These are phyloP conservation scores for Pocillopora verrucosa DNA, from an alignment of 64 coral and sea anemone species.

Conservation along the genomic window DNA sequence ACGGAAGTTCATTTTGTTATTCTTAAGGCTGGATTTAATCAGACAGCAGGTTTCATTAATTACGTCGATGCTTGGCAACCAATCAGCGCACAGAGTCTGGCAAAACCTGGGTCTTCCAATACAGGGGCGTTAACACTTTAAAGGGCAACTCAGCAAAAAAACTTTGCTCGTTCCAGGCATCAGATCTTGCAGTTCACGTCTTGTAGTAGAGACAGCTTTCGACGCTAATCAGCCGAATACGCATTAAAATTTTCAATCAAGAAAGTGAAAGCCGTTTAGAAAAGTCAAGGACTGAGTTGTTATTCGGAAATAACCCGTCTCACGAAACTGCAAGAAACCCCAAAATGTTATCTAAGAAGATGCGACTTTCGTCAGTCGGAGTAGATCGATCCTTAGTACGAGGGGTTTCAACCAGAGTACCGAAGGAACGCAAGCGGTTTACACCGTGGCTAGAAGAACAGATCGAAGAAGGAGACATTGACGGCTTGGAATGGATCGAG, in stretches of 20 bases:
- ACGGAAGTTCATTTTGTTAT: conserved; percentile 10
- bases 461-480: conserved; percentile 43
- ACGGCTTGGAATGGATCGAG: conserved; percentile 76
- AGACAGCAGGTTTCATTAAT: not conserved
- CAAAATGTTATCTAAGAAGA: conserved; percentile 18
- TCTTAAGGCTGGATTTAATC: not conserved
- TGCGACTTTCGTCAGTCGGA: not conserved
- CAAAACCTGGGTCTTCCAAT: not conserved
- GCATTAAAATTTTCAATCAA: not conserved
- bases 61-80: conserved; percentile 3
- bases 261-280: conserved; percentile 21
- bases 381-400: conserved; percentile 15
- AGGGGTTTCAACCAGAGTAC: not conserved
- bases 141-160: conserved; percentile 4
- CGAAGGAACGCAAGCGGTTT: conserved; percentile 64
- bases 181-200: not conserved
- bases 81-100: not conserved
- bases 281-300: conserved; percentile 3
- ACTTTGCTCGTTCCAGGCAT: not conserved
- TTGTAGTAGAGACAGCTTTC: not conserved
- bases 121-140: conserved; percentile 4
- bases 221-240: not conserved
- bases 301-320: not conserved
- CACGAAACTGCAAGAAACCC: conserved; percentile 36
- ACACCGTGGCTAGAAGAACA: conserved; percentile 72